Conservation (phyloP, 2,113 vertebrate genomes). For the Notothenia rossii region DNA sequence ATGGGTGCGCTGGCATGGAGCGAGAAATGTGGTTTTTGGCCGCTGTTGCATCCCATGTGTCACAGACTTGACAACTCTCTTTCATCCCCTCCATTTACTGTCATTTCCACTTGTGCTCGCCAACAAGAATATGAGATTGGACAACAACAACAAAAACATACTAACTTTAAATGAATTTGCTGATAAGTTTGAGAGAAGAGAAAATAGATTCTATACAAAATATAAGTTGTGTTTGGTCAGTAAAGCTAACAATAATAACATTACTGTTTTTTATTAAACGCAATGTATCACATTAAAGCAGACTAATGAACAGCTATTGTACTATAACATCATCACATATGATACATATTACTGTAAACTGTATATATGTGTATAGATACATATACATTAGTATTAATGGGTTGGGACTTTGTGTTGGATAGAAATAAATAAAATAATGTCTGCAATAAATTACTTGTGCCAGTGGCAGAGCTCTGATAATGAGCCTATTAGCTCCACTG, state of each 20-base stretch:
- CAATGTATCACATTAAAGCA: neutral
- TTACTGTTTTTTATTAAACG: neutral
- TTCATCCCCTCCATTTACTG: conserved; percentile 64
- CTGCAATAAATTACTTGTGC: neutral
- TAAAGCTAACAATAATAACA: neutral
- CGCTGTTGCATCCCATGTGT: conserved; percentile 57
- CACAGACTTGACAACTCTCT: conserved; percentile 65
- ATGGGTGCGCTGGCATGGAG: conserved; percentile 41
- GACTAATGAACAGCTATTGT: neutral
- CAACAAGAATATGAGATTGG: conserved; percentile 50
- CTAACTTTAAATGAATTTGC: conserved; percentile 10
- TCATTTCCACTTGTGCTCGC: conserved; percentile 35
- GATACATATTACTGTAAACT: neutral
- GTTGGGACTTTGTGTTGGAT: neutral
- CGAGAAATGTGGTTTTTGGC: conserved; percentile 61
- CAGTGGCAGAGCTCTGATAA: neutral
- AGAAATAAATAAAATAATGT: neutral
- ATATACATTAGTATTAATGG: neutral
- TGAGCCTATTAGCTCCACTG: neutral
- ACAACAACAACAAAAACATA: neutral
- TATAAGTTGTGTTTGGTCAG: neutral
- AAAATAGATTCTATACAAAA: neutral
- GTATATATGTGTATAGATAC: too few species aligned
- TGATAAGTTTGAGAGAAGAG: conserved; percentile 12
- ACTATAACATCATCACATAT: neutral